A percentile compares a stretch with the other conserved stretches of the same genome.
These are phyloP conservation scores for Meles meles DNA, from an alignment of 2,113 vertebrate genomes.

Conservation along the genomic window DNA sequence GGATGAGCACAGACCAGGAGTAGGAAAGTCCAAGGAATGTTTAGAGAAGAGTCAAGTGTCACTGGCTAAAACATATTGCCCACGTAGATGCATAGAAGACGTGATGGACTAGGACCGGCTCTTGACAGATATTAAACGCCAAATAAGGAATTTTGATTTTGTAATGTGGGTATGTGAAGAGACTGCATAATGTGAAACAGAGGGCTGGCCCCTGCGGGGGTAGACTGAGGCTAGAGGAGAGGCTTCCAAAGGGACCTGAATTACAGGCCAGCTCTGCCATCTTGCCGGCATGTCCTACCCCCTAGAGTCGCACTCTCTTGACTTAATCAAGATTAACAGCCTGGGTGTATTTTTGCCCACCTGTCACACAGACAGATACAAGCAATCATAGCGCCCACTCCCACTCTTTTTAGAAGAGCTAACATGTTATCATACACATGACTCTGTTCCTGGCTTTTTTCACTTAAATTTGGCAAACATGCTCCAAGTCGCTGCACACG, in stretches of 20 bases:
- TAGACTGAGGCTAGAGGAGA: not conserved
- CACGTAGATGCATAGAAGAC: not conserved
- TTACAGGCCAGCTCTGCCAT: not conserved
- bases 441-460: not conserved
- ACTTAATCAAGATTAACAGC: not conserved
- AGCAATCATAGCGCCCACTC: not conserved
- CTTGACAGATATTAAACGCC: not conserved
- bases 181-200: not conserved
- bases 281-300: not conserved
- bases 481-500: not conserved
- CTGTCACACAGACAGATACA: not conserved
- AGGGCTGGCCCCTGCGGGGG: too few relatives aligned
- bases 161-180: not conserved
- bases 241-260: not conserved
- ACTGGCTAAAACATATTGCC: not conserved
- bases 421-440: not conserved
- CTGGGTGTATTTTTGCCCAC: not conserved
- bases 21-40: not conserved
- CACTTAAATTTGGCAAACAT: not conserved
- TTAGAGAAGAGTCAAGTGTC: not conserved
- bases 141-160: not conserved
- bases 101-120: not conserved
- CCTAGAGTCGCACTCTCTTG: not conserved
- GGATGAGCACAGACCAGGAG: not conserved
- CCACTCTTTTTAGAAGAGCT: not conserved